Evolutionary conservation across 2,888 invertebrate species (phyloP).

Genomic region (Sphinx pinastri): DNA sequence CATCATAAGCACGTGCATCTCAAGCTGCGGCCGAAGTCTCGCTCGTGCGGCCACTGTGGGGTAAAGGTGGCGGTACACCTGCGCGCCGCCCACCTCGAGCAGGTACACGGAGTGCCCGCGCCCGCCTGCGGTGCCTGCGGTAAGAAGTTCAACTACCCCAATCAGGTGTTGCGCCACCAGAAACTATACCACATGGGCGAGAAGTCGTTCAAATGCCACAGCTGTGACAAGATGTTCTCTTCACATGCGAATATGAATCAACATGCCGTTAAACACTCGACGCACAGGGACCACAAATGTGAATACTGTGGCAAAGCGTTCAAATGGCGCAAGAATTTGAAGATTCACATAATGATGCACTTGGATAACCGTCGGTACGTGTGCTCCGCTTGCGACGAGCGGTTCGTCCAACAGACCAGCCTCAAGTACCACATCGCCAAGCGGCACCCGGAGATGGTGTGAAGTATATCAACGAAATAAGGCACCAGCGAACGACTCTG

Average conservation of each 20-base stretch:
- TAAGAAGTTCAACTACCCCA: slow-evolving; percentile 54
- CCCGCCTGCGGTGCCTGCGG: slow-evolving; percentile 58
- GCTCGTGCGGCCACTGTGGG: slow-evolving; percentile 43
- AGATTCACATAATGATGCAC: slow-evolving; percentile 51
- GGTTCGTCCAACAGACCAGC: slow-evolving; percentile 55
- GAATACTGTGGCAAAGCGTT: slow-evolving; percentile 55
- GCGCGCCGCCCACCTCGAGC: slow-evolving; percentile 51
- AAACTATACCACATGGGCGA: slow-evolving; percentile 57
- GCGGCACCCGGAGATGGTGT: slow-evolving; percentile 46
- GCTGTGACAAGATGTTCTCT: slow-evolving; percentile 46
- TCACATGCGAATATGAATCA: slow-evolving; percentile 37
- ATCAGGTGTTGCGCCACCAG: slow-evolving; percentile 51
- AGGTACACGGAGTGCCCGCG: slow-evolving; percentile 51
- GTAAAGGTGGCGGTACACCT: slow-evolving; percentile 40
- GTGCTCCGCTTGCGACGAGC: slow-evolving; percentile 52
- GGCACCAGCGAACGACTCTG: too few relatives aligned
- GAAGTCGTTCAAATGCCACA: slow-evolving; percentile 42
- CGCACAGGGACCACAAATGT: slow-evolving; percentile 50
- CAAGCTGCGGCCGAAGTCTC: slow-evolving; percentile 42
- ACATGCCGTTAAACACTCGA: slow-evolving; percentile 45
- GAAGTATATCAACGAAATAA: slow-evolving; percentile 10
- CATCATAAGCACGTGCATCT: slow-evolving; percentile 51
- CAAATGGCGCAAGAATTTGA: slow-evolving; percentile 45
- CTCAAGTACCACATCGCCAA: slow-evolving; percentile 53
- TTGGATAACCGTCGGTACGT: slow-evolving; percentile 48